Evolutionary conservation across 2,113 vertebrate species (phyloP).

Genomic region (Riparia riparia): DNA sequence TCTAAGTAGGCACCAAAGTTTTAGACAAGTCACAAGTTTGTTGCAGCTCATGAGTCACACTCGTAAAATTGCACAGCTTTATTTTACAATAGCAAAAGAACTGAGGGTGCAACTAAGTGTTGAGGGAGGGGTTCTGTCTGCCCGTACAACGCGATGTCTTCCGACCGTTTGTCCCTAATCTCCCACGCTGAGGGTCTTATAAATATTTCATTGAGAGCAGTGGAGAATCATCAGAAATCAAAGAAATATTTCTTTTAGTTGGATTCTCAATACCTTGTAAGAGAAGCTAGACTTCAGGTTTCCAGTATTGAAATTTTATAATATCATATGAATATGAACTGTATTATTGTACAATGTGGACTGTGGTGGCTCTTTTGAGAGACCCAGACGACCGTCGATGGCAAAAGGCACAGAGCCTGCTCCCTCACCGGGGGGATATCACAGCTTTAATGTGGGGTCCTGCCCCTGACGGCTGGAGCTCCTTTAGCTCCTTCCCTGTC

Average conservation of each 20-base stretch:
- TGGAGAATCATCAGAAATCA: not conserved
- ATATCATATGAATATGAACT: not conserved
- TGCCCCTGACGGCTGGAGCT: too few relatives aligned
- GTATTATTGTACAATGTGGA: not conserved
- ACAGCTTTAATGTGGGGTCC: too few relatives aligned
- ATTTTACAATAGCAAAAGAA: not conserved
- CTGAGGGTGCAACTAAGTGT: too few relatives aligned
- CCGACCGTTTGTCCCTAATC: too few relatives aligned
- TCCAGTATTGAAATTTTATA: not conserved
- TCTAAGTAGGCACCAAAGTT: not conserved
- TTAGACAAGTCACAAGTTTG: not conserved
- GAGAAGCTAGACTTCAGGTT: not conserved
- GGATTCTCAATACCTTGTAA: not conserved
- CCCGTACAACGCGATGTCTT: too few relatives aligned
- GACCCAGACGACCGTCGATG: too few relatives aligned
- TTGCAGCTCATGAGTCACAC: not conserved
- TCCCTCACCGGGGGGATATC: too few relatives aligned
- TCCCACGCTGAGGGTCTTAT: not conserved
- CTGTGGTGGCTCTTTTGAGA: too few relatives aligned
- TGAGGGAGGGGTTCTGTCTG: too few relatives aligned
- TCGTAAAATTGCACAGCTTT: not conserved
- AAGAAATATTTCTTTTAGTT: not conserved
- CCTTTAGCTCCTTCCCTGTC: too few relatives aligned
- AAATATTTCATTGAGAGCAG: not conserved
- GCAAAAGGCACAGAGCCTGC: too few relatives aligned